phyloP scores from a whole-genome alignment of 2,797 vertebrate genomes.

The Alcedo quadribrachys region DNA sequence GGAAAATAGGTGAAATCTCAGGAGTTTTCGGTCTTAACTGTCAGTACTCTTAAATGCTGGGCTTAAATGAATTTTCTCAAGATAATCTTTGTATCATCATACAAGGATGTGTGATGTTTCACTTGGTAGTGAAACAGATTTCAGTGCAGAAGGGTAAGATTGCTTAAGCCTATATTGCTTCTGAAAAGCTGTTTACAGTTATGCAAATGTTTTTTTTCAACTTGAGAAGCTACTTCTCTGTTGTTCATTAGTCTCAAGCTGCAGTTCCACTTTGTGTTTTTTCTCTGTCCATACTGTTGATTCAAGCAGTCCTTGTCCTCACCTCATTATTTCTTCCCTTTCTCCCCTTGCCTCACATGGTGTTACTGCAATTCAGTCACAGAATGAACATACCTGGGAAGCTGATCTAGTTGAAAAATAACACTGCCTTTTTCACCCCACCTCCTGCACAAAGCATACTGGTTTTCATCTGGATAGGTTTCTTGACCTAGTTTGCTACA shows the following conservation, averaged over 20 bases:
- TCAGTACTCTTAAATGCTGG: background rate
- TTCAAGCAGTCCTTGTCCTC: background rate
- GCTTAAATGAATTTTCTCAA: background rate
- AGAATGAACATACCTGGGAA: background rate
- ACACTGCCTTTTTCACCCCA: background rate
- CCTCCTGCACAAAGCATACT: background rate
- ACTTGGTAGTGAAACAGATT: background rate
- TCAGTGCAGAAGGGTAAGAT: background rate
- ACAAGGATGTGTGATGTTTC: background rate
- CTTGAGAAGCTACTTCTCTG: background rate
- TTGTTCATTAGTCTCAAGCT: background rate
- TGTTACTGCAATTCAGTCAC: background rate
- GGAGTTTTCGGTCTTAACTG: background rate
- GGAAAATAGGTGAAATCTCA: background rate
- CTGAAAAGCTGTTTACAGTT: conserved; percentile 30
- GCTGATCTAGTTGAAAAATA: conserved; percentile 13
- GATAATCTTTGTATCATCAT: background rate
- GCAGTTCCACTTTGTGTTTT: background rate
- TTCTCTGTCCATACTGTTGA: background rate
- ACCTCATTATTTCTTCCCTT: background rate
- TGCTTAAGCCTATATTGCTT: background rate
- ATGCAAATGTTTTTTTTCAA: background rate
- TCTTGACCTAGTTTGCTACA: conserved; percentile 66
- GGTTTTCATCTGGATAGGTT: conserved; percentile 21
- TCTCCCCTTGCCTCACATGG: background rate